Conservation (phyloP, 2,113 vertebrate species). For the Coptodon rendalli region DNA sequence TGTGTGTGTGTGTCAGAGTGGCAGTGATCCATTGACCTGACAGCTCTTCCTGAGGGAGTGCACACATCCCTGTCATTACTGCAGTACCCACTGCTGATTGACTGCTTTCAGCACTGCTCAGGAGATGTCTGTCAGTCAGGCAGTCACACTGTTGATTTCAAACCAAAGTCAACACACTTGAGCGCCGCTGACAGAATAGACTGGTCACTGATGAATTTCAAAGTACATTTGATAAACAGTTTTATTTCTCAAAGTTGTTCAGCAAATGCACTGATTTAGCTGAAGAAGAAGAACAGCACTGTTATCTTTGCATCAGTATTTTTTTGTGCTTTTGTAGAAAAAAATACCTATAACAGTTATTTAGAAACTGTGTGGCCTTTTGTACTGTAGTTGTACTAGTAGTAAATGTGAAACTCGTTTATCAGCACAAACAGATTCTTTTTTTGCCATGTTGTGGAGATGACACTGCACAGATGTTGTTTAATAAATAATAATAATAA, state of each 20-base stretch:
- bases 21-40: slow-evolving; percentile 73
- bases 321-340: neutral
- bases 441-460: neutral
- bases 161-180: slow-evolving; percentile 40
- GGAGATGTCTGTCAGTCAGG: slow-evolving; percentile 47
- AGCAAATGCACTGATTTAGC: neutral
- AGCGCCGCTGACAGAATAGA: slow-evolving; percentile 13
- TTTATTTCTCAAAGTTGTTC: neutral
- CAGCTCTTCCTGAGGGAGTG: slow-evolving; percentile 64
- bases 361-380: neutral
- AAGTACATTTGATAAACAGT: neutral
- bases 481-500: neutral
- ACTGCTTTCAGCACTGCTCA: slow-evolving; percentile 60
- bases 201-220: slow-evolving; percentile 12
- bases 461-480: neutral
- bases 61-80: slow-evolving; percentile 64
- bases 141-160: slow-evolving; percentile 51
- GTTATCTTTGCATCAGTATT: neutral
- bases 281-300: neutral
- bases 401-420: neutral
- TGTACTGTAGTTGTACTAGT: neutral
- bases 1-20: slow-evolving; percentile 42
- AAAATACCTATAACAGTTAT: neutral
- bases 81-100: slow-evolving; percentile 59
- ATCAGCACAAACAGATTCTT: neutral